Base-by-base conservation (phyloP, 2,888 invertebrate species). In the Coleophora flavipennella region DNA sequence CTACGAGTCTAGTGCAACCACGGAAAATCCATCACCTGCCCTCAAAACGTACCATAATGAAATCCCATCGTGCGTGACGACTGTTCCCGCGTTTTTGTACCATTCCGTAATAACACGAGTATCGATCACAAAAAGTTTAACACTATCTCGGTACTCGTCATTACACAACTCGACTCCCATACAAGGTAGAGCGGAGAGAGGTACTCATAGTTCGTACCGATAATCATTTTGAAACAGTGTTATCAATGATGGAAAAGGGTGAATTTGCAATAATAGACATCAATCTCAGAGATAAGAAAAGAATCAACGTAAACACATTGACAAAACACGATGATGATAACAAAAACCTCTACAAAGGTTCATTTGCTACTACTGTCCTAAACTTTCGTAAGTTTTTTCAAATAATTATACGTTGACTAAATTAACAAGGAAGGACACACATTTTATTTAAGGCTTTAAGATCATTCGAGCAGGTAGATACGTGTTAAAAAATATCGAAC, bases 251-350 rank as follows among this genome's bases (percentile, higher is more conserved):
- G 77, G 71, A 76, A 51, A 68, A 67, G 45, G 65, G 62, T 59
- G 68, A 70, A 38, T 79, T 75, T 48, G 65, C 76, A 45, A 70
- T 79, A 42, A 56, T 79, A 49, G 74, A 79, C 51, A 70, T 80
- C 46, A 72, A 75, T 44, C 67, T 79, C 43, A 50, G 54, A 42
- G 60, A 41, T 39, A 43, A 43, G 43, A 59, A 65, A 43, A 65
- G 59, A 40, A 55, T 49, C 29, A 41, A 48, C 14, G 55, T 53
- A 35, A 51, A 50, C 26, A 53, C 46, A 4, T 20, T 6, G 20
- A 20, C 20, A 13, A 53, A 44, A 40, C 52, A 51, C 28, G 51
- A 61, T 35, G 67, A 62, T 35, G 60, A 56, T 48, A 52, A 46
- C 39, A 62, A 57, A 47, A 71, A 59, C 44, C 55, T 44, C 20